Base-by-base conservation (phyloP, 2,113 vertebrate species). In the Hyperopisus bebe region DNA sequence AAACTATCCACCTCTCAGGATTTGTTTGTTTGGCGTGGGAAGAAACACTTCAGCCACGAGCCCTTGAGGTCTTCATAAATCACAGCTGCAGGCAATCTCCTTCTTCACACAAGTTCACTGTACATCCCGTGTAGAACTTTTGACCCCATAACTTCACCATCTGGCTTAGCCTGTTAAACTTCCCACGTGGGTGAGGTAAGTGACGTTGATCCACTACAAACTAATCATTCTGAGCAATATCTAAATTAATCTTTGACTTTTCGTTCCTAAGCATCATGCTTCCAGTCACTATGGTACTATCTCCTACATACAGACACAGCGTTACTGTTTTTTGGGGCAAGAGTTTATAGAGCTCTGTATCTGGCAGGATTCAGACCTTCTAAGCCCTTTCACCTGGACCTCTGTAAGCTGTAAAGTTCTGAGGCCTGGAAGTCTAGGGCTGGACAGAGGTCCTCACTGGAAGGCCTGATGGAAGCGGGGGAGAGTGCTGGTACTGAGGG, bases 391-490 rank as follows among this genome's bases (percentile, higher is more conserved):
- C 87, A 90, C 13, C 80, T 27, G 58, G 31, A 70, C 84, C 82
- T 87, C 55, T 42, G 19, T 44, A 31, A 53, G 48, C 48, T 58
- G 51, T 44, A 85, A 21, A 27, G 35, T 89, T 35, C 13, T 46
- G 53, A 42, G 53, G 42, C 35, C 10, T 88, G 55, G 53, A 3
- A 4, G 8, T 47, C 35, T 42, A 44, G 70, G 31, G 15, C 74
- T 27, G 47, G 86, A 24, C 39, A 11, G 1, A 11, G 88, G 11
- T 24, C 90, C 66, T 94, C 93, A 97, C 89, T 98, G 98, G 94
- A 99, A 99, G 2, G 98, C 97, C 96, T 99, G 98, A 94, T 99
- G 98, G 93, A 99, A 99, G 93, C 98, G 97, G 94, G 98, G 98
- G 97, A 99, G 96, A 47, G 98, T 98, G 91, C 97, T 97, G 90